Evolutionary conservation across 1,140 invertebrate species (phyloP), one percentile per base, ranked within the genome.

Genomic region (Aphelinus atriplicis): DNA sequence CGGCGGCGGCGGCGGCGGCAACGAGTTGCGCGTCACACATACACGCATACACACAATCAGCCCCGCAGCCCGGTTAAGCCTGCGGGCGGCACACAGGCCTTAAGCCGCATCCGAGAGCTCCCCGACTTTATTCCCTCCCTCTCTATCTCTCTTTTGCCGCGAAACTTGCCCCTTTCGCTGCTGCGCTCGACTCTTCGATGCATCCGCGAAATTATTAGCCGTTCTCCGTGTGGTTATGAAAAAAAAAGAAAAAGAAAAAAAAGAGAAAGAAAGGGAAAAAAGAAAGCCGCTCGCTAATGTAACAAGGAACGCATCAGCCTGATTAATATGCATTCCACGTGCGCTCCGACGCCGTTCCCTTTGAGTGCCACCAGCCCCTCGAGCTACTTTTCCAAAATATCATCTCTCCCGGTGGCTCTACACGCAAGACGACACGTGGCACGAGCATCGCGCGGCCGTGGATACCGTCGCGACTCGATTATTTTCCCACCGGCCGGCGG

Each of bases 1-100:
- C 72, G 62, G 66, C 77, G 57, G 4, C 51, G 4, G 4, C 51
- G 4, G 51, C 4, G 0, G 64, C 77, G 55, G 72, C 70, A 26
- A 26, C 26, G 26, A 26, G 26, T 26, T 26, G 26, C 26, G 26
- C 26, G 26, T 26, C 26, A 26, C 26, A 26, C 26, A 26, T 26
- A 26, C 26, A 26, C 26, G 26, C 26, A 0, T 26, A 26, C 26
- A 26, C 26, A 26, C 26, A 26, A 26, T 26, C 26, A 26, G 26
- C 26, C 26, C 26, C 26, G 26, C 26, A 26, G 26, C 76, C 55
- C 67, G 57, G 79, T 73, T 85, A 86, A 84, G 83, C 84, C 74
- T 75, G 77, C 73, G 77, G 81, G 81, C 82, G 83, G 77, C 79
- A 82, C 84, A 80, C 81, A 83, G 84, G 79, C 82, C 84, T 84